Percentiles rank a stretch among this genome's conserved stretches.
Evolutionary conservation across 2,888 invertebrate genomes (phyloP).

Genomic region (Pammene fasciana): DNA sequence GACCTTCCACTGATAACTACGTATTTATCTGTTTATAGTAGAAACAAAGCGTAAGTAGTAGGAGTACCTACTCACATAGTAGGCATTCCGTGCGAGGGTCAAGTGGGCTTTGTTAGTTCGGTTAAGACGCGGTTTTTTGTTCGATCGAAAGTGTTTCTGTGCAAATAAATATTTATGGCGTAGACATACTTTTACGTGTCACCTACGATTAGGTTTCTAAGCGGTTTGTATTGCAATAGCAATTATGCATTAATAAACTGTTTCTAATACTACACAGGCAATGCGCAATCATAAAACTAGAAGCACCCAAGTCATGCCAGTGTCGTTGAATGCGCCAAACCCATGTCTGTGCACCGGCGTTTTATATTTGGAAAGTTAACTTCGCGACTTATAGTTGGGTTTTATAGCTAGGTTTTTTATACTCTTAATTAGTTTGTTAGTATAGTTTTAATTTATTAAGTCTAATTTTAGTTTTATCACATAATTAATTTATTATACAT

Average conservation of each 20-base stretch:
- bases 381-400: constrained; percentile 16
- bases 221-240: background rate
- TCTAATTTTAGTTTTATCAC: too few relatives aligned
- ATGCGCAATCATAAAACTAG: constrained; percentile 39
- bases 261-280: constrained; percentile 27
- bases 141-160: background rate
- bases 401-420: too few relatives aligned
- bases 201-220: background rate
- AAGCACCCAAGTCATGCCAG: constrained; percentile 21
- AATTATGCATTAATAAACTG: constrained; percentile 15
- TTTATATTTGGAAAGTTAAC: constrained; percentile 31
- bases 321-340: constrained; percentile 30
- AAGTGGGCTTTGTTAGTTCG: too few relatives aligned
- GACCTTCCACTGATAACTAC: background rate
- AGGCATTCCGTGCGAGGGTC: background rate
- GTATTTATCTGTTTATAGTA: background rate
- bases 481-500: too few relatives aligned
- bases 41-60: background rate
- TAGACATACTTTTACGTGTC: background rate
- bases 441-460: too few relatives aligned
- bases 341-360: constrained; percentile 24
- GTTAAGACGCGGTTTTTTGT: too few relatives aligned
- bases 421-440: too few relatives aligned
- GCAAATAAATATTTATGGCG: background rate
- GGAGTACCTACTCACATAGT: background rate